Evolutionary conservation across 2,888 invertebrate species (phyloP).

Genomic region (Perizoma affinitatum): DNA sequence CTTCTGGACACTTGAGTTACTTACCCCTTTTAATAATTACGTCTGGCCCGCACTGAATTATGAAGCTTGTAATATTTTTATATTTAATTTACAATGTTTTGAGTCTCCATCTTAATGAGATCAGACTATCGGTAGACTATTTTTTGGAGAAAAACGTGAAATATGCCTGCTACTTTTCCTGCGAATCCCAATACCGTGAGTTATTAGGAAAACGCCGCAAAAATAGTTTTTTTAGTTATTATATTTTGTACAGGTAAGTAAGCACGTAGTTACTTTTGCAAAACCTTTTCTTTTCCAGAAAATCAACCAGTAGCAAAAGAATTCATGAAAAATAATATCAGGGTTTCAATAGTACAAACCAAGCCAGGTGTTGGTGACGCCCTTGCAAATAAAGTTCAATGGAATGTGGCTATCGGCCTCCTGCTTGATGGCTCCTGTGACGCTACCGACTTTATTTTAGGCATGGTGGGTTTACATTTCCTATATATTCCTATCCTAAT

Average conservation of each 20-base stretch:
- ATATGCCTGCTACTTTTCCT: conserved; percentile 56
- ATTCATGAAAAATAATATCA: conserved; percentile 39
- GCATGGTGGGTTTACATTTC: conserved; percentile 51
- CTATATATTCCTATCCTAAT: too few species aligned
- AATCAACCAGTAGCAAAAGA: conserved; percentile 22
- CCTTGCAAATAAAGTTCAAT: conserved; percentile 45
- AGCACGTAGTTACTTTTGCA: too few species aligned
- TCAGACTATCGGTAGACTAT: conserved; percentile 51
- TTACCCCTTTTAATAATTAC: background rate
- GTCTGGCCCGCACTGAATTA: background rate
- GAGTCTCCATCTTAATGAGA: conserved; percentile 25
- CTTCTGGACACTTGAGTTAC: too few species aligned
- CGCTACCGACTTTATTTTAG: conserved; percentile 40
- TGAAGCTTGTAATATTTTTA: conserved; percentile 21
- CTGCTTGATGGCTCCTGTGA: conserved; percentile 55
- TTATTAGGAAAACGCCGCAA: conserved; percentile 6
- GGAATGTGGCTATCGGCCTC: conserved; percentile 51
- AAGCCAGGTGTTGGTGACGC: conserved; percentile 28
- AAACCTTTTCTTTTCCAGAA: conserved; percentile 26
- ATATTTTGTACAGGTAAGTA: too few species aligned
- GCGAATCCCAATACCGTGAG: conserved; percentile 51
- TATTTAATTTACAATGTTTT: conserved; percentile 10
- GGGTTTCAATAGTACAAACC: conserved; percentile 45
- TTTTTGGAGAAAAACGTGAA: conserved; percentile 48
- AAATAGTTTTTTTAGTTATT: too few species aligned